Base-by-base conservation (phyloP, 92 coral and sea anemone species). In the Scolanthus callimorphus region DNA sequence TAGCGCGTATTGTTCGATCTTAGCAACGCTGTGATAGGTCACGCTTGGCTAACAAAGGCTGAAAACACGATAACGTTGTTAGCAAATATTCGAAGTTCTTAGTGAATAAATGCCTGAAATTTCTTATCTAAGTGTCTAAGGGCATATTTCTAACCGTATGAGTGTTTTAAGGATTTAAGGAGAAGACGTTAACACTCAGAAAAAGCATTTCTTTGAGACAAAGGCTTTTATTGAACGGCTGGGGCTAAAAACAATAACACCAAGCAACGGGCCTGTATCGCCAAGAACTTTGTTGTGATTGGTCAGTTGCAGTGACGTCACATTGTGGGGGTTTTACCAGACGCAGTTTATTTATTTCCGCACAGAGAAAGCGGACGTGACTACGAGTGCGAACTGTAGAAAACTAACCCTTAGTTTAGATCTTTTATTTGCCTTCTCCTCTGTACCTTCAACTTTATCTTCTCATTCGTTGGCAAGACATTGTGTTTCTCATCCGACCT, bases 291-390 rank as follows among this genome's bases (percentile, higher is more conserved):
- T 31, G 41, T 55, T 54, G 64, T 82, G 89, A 82, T 82, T 82
- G 89, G 89, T 43, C 59, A 15, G 45, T 11, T 31, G 41, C 37
- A 27, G 70, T 82, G 89, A 82, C 83, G 89, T 82, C 89, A 76
- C 64, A 30, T 34, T n/a, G n/a, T 15, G 26, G 59, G 70, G 83
- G 41, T 69, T 82, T 76, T 64, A 69, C 73, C 71, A 76, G 88
- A 81, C 82, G 82, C 89, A 76, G 65, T 54, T 46, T 30, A 67
- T 47, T 69, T 63, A 76, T 82, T 82, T 82, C 83, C 89, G 65
- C 65, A 57, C 37, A 44, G 53, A 56, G 37, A 43, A 68, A 34
- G 6, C 41, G 41, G 15, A 34, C 41, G 41, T 34, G 41, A 34
- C 15, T 15, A 34, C 6, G 41, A 34, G n/a, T n/a, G n/a, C n/a